Base-by-base conservation (phyloP, 2,888 invertebrate genomes). In the Euspilapteryx auroguttella region DNA sequence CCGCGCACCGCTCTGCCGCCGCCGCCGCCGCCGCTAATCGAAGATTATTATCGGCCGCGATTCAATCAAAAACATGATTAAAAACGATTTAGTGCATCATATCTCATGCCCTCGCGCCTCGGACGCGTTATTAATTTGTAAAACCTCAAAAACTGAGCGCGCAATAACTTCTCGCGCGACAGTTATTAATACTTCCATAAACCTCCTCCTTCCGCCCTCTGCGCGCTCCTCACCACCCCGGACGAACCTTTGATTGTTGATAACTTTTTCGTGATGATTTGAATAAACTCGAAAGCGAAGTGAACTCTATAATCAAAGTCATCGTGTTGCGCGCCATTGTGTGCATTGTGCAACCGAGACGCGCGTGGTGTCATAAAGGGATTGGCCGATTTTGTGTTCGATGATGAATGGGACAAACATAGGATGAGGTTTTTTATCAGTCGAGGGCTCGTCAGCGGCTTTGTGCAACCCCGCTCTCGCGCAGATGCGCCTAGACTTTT, bases 31-130 rank as follows among this genome's bases (percentile, higher is more conserved):
- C 42, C 52, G 49, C 59, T 58, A 58, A 65, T 58, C 61, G 61
- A 62, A 59, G 59, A 65, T 68, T 49, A 58, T 57, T 62, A 66
- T 64, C 65, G 34, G 41, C 41, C 33, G 41, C 47, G 54, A 59
- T 62, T 63, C 61, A 61, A 69, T 68, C 64, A 59, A 50, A 52
- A 53, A 52, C 49, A 52, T 59, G 53, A 68, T 69, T 66, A 59
- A 58, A 59, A 59, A 48, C 52, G 55, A 58, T 59, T 58, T 49
- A 49, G 44, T 45, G 38, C 41, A 36, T 29, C 32, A 32, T 34
- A 34, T 34, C 27, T 44, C 47, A 28, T 28, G 23, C 15, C 3
- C 4, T n/a, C 21, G 6, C 24, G n/a, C 9, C 13, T 8, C 8
- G 8, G 17, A 5, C 8, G 17, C 8, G 8, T 6, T 17, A 17